A percentile compares a stretch with the other conserved stretches of the same genome.
Evolutionary conservation across 2,797 vertebrate genomes (phyloP).

Genomic region (Danionella dracula): DNA sequence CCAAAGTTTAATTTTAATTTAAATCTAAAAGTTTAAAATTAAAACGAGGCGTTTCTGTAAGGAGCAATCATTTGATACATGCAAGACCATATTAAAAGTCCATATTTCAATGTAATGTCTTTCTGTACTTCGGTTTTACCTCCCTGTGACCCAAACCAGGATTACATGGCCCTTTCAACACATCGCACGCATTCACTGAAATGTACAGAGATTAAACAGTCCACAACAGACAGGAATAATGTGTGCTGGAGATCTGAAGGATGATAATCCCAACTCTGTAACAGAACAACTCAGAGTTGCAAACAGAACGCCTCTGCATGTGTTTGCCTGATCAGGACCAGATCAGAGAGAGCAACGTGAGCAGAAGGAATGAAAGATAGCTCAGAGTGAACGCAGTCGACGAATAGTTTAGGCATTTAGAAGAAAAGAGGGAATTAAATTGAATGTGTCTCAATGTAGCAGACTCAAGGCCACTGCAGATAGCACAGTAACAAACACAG

Average conservation of each 20-base stretch:
- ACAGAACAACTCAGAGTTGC: neutral
- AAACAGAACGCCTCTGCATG: neutral
- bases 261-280: neutral
- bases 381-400: neutral
- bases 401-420: neutral
- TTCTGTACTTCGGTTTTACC: neutral
- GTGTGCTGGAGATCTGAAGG: neutral
- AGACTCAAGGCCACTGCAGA: neutral
- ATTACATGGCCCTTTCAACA: neutral
- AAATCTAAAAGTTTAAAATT: too few species aligned
- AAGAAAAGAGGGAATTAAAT: neutral
- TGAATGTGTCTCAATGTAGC: neutral
- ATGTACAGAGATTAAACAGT: neutral
- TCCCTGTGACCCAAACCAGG: neutral
- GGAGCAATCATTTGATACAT: neutral
- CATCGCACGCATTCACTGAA: neutral
- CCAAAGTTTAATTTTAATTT: too few species aligned
- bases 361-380: neutral
- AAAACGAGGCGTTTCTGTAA: neutral
- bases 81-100: neutral
- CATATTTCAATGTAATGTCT: neutral
- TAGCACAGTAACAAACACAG: neutral
- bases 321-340: neutral
- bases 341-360: neutral
- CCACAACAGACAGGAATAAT: neutral